Percentiles rank a stretch among this genome's conserved stretches.
Conservation (phyloP, 2,113 vertebrate genomes). For the Psettodes erumei region DNA sequence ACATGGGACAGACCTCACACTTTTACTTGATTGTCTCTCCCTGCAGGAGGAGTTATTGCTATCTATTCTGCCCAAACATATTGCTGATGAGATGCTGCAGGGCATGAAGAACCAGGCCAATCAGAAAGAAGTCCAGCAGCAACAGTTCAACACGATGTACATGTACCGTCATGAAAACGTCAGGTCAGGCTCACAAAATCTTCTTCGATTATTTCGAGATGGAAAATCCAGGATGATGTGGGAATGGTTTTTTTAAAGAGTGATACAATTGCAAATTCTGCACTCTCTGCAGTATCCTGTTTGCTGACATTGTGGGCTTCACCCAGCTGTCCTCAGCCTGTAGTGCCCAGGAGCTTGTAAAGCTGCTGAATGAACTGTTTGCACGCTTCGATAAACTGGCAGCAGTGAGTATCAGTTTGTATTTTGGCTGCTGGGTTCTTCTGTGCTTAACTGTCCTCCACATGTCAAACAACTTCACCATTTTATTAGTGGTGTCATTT, state of each 20-base stretch:
- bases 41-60: slow-evolving; percentile 92
- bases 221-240: accelerated
- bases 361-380: slow-evolving; percentile 95
- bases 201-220: background rate
- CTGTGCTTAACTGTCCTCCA: too few relatives aligned
- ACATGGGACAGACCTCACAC: background rate
- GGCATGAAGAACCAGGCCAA: slow-evolving; percentile 94
- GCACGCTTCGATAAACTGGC: slow-evolving; percentile 95
- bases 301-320: slow-evolving; percentile 96
- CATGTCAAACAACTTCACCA: background rate
- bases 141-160: slow-evolving; percentile 99
- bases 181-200: slow-evolving; percentile 82
- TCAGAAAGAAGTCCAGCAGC: slow-evolving; percentile 92
- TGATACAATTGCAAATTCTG: background rate
- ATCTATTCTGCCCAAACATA: slow-evolving; percentile 96
- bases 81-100: slow-evolving; percentile 96
- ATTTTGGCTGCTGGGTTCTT: background rate
- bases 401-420: slow-evolving; percentile 82
- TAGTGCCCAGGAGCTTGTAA: slow-evolving; percentile 95
- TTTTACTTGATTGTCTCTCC: slow-evolving; percentile 25
- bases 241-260: background rate
- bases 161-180: slow-evolving; percentile 98
- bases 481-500: background rate
- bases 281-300: slow-evolving; percentile 88
- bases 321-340: slow-evolving; percentile 94